Conservation (phyloP, 2,888 invertebrate genomes). For the Rhagonycha lutea region DNA sequence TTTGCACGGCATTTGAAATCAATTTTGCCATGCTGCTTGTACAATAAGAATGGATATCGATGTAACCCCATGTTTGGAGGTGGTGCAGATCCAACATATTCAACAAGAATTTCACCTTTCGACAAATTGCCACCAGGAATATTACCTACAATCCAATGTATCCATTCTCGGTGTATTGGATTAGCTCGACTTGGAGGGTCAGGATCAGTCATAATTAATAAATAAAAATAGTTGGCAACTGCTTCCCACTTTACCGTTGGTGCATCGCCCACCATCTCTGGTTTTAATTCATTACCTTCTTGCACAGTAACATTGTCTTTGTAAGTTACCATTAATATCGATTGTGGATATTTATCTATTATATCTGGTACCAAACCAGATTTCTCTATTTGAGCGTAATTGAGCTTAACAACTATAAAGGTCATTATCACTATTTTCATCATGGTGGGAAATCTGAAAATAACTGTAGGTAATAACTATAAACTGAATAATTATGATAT, state of each 20-base stretch:
- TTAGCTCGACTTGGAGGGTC: slow-evolving; percentile 75
- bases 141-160: slow-evolving; percentile 79
- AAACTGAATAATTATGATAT: no score
- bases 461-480: no score
- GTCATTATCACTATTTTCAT: no score
- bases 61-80: slow-evolving; percentile 73
- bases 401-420: no score
- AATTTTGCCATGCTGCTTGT: slow-evolving; percentile 65
- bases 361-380: neutral
- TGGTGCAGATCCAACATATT: slow-evolving; percentile 63
- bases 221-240: slow-evolving; percentile 41
- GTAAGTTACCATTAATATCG: neutral
- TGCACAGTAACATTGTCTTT: neutral
- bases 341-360: neutral
- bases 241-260: slow-evolving; percentile 45
- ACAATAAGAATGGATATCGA: slow-evolving; percentile 73
- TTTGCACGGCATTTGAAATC: slow-evolving; percentile 34
- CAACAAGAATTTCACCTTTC: slow-evolving; percentile 58
- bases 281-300: slow-evolving; percentile 41
- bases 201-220: slow-evolving; percentile 66
- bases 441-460: no score
- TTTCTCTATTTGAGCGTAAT: no score
- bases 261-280: slow-evolving; percentile 41
- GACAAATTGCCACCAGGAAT: slow-evolving; percentile 65
- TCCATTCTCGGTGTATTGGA: slow-evolving; percentile 76